These are phyloP conservation scores for Ruditapes philippinarum DNA, from an alignment of 1,140 invertebrate species.

Conservation along the genomic window DNA sequence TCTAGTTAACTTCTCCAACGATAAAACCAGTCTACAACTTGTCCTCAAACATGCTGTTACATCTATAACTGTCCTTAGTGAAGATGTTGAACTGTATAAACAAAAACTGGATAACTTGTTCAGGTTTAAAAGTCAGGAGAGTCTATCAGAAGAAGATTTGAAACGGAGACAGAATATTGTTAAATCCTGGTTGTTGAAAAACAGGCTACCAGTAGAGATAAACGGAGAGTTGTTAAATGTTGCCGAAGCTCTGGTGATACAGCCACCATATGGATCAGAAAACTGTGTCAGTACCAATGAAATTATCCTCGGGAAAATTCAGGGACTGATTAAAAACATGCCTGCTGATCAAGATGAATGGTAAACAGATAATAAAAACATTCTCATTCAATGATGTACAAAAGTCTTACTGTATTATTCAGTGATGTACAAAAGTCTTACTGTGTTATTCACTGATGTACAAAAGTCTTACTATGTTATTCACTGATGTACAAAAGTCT, in stretches of 20 bases:
- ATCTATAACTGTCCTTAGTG: conserved; percentile 73
- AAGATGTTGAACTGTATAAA: conserved; percentile 72
- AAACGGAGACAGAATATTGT: conserved; percentile 76
- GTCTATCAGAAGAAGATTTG: conserved; percentile 76
- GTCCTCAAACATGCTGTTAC: conserved; percentile 77
- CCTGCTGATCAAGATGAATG: conserved; percentile 81
- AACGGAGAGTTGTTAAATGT: conserved; percentile 78
- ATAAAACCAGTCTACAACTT: conserved; percentile 71
- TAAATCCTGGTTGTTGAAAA: conserved; percentile 83
- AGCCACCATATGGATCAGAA: conserved; percentile 83
- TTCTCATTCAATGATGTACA: too few relatives aligned
- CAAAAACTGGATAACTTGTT: conserved; percentile 78
- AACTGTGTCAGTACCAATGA: conserved; percentile 85
- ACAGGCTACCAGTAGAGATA: conserved; percentile 81
- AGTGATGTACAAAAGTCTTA: too few relatives aligned
- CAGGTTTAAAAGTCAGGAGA: conserved; percentile 60
- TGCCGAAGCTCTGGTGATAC: conserved; percentile 82
- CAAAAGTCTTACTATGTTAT: too few relatives aligned
- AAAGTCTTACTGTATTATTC: too few relatives aligned
- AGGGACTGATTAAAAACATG: conserved; percentile 85
- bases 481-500: too few relatives aligned
- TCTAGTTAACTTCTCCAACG: conserved; percentile 75
- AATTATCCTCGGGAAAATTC: conserved; percentile 85
- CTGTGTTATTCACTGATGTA: too few relatives aligned
- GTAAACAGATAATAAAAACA: conserved; percentile 65